A percentile compares a stretch with the other conserved stretches of the same genome.
Conservation (phyloP, 2,797 vertebrate genomes). For the Gambelia wislizenii region DNA sequence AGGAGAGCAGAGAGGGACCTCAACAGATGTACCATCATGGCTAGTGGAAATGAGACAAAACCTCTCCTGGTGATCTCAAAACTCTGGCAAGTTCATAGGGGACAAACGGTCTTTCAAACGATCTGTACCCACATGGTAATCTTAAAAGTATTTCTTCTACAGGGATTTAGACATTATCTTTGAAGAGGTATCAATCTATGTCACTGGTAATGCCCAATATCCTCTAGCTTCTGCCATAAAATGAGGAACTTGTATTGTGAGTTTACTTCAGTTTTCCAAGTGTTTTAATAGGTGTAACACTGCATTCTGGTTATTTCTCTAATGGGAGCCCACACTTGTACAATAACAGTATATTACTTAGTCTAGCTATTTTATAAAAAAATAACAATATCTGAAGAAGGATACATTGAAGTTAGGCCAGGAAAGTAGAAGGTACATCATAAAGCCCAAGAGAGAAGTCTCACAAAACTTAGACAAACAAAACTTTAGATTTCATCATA, state of each 20-base stretch:
- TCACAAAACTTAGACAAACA: conserved; percentile 68
- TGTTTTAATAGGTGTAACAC: conserved; percentile 49
- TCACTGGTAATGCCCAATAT: conserved; percentile 61
- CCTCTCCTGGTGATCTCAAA: too few relatives aligned
- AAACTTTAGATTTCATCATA: conserved; percentile 77
- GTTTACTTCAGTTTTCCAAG: conserved; percentile 53
- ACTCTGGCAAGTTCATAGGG: too few relatives aligned
- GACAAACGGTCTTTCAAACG: too few relatives aligned
- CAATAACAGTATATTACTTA: conserved; percentile 31
- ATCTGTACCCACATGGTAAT: not conserved
- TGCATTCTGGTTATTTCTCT: conserved; percentile 42
- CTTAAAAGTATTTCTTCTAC: not conserved
- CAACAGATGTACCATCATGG: too few relatives aligned
- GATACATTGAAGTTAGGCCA: conserved; percentile 28
- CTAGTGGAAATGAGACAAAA: too few relatives aligned
- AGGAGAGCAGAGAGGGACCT: too few relatives aligned
- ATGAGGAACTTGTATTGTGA: conserved; percentile 52
- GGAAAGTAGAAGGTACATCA: conserved; percentile 54
- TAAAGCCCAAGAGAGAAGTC: conserved; percentile 53
- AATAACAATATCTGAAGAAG: conserved; percentile 45
- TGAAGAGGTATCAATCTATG: conserved; percentile 39
- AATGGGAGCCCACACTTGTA: not conserved
- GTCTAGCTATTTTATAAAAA: not conserved
- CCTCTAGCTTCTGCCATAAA: conserved; percentile 58
- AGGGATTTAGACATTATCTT: conserved; percentile 53